A percentile compares a stretch with the other conserved stretches of the same genome.
Conservation (phyloP, 2,113 vertebrate genomes). For the Colinus virginianus region DNA sequence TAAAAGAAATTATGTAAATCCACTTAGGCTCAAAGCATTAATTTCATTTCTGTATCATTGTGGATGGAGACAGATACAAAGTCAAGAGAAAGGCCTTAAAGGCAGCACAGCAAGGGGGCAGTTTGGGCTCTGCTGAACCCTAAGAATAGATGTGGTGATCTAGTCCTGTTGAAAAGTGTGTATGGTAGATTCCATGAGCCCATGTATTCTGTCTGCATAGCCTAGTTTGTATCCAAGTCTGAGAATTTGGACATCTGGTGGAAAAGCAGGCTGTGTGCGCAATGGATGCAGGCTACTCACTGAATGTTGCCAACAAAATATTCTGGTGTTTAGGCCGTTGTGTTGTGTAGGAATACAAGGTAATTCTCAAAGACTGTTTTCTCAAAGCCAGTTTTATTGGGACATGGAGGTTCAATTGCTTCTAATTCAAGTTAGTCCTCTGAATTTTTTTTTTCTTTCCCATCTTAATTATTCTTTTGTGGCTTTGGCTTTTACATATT, state of each 20-base stretch:
- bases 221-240: accelerated
- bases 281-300: neutral
- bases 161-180: neutral
- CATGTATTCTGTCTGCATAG: neutral
- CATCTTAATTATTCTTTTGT: neutral
- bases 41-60: neutral
- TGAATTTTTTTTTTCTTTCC: neutral
- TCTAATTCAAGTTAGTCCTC: neutral
- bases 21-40: neutral
- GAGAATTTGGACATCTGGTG: neutral
- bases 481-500: no score
- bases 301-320: neutral
- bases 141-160: neutral
- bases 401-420: neutral
- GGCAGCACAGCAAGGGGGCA: neutral
- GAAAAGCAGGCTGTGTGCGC: neutral
- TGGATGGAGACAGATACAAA: neutral
- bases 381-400: neutral
- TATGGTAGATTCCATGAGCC: neutral
- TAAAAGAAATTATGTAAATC: slow-evolving; percentile 43
- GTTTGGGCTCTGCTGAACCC: neutral
- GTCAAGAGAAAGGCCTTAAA: neutral
- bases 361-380: neutral
- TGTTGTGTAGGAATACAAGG: neutral
- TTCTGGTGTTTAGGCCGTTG: neutral